Conservation (phyloP, 2,888 invertebrate species). For the Sminthurides aquaticus region DNA sequence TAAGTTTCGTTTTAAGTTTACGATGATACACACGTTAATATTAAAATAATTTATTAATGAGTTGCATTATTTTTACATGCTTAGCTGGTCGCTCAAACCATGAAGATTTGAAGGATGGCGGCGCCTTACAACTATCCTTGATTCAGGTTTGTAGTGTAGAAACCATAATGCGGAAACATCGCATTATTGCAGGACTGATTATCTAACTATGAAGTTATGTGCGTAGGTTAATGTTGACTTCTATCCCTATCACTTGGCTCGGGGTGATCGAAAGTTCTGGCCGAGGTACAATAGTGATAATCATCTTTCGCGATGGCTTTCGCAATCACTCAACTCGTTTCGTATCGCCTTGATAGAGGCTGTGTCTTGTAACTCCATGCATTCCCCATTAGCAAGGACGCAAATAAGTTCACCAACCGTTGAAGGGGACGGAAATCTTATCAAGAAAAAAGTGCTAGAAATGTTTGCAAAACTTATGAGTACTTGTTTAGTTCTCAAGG, state of each 20-base stretch:
- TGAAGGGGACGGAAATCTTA: slow-evolving; percentile 12
- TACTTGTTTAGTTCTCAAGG: slow-evolving; percentile 76
- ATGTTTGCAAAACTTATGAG: slow-evolving; percentile 84
- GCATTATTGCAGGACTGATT: not conserved
- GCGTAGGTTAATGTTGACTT: slow-evolving; percentile 72
- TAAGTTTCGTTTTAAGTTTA: too few species aligned
- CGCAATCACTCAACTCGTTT: slow-evolving; percentile 72
- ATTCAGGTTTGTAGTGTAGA: slow-evolving; percentile 57
- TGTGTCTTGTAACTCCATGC: slow-evolving; percentile 26
- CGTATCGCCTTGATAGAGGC: slow-evolving; percentile 69
- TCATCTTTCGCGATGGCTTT: slow-evolving; percentile 77
- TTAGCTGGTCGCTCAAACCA: slow-evolving; percentile 76
- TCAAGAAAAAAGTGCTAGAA: slow-evolving; percentile 31
- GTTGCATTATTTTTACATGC: too few species aligned
- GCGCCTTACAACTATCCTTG: slow-evolving; percentile 84
- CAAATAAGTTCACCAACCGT: slow-evolving; percentile 16
- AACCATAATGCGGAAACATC: too few species aligned
- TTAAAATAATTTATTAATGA: too few species aligned
- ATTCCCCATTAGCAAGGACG: slow-evolving; percentile 28
- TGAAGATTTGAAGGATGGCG: slow-evolving; percentile 77
- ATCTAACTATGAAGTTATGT: too few species aligned
- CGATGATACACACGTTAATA: too few species aligned
- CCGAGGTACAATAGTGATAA: slow-evolving; percentile 67
- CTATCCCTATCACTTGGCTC: slow-evolving; percentile 92
- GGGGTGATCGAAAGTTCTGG: slow-evolving; percentile 83